Evolutionary conservation across 2,797 vertebrate species (phyloP).

Genomic region (Mus caroli): DNA sequence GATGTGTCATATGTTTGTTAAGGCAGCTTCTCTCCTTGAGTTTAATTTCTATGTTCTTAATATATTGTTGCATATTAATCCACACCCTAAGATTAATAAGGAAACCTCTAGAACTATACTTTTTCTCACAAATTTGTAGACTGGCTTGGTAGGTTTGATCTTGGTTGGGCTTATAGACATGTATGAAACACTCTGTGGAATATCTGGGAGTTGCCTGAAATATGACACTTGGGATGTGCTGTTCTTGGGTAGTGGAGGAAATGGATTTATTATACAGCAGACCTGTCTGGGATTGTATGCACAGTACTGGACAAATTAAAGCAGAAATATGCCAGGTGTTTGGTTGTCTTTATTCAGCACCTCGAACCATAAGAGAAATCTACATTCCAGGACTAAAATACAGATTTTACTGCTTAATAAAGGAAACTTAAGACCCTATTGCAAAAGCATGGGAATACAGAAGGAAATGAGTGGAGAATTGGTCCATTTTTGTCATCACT

Average conservation of each 20-base stretch:
- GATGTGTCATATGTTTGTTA: constrained; percentile 10
- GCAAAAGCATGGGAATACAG: neutral
- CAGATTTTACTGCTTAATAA: neutral
- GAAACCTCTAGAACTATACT: neutral
- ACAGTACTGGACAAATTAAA: neutral
- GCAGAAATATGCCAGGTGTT: neutral
- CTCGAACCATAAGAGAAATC: neutral
- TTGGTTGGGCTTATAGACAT: neutral
- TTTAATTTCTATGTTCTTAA: neutral
- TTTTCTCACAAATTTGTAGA: neutral
- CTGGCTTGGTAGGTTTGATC: neutral
- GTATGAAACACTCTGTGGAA: neutral
- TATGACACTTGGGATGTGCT: neutral
- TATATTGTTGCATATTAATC: neutral
- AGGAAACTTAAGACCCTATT: neutral
- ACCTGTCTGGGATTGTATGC: neutral
- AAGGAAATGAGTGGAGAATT: neutral
- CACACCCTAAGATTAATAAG: neutral
- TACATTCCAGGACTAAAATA: neutral
- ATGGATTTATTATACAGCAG: neutral
- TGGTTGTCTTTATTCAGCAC: neutral
- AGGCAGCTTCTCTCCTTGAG: neutral
- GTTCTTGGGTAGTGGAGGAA: neutral
- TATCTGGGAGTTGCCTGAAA: neutral
- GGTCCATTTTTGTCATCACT: neutral